Evolutionary conservation across 2,888 invertebrate genomes (phyloP).

Genomic region (Amblyjoppa proteus): DNA sequence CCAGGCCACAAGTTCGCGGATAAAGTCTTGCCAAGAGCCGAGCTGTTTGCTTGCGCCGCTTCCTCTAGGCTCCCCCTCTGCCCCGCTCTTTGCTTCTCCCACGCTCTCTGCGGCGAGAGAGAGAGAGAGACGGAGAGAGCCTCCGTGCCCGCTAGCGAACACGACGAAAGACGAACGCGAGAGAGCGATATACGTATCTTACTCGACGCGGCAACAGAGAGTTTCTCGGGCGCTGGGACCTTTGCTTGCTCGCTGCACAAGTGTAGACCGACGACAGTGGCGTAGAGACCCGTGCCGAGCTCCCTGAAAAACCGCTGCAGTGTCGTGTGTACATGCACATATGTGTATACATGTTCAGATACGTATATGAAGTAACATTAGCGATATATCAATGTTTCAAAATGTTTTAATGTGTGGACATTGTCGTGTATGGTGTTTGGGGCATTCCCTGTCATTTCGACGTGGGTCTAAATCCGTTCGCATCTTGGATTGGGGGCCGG

Average conservation of each 20-base stretch:
- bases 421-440: too few species aligned
- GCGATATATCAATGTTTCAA: too few species aligned
- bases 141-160: slow-evolving; percentile 1
- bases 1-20: not conserved
- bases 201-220: slow-evolving; percentile 60
- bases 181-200: slow-evolving; percentile 52
- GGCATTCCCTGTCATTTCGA: too few species aligned
- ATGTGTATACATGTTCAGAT: too few species aligned
- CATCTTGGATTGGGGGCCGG: too few species aligned
- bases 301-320: not conserved
- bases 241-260: slow-evolving; percentile 50
- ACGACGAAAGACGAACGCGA: slow-evolving; percentile 38
- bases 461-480: too few species aligned
- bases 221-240: slow-evolving; percentile 62
- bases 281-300: slow-evolving; percentile 40
- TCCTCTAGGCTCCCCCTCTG: slow-evolving; percentile 5
- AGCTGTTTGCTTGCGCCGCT: not conserved
- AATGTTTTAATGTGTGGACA: too few species aligned
- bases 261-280: slow-evolving; percentile 54
- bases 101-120: not conserved
- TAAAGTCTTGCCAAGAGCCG: slow-evolving; percentile 38
- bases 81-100: slow-evolving; percentile 3
- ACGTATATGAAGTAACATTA: too few species aligned
- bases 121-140: slow-evolving; percentile 4
- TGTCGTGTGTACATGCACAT: not conserved